These are phyloP conservation scores for Sitta europaea DNA, from an alignment of 2,113 vertebrate genomes.

Conservation along the genomic window DNA sequence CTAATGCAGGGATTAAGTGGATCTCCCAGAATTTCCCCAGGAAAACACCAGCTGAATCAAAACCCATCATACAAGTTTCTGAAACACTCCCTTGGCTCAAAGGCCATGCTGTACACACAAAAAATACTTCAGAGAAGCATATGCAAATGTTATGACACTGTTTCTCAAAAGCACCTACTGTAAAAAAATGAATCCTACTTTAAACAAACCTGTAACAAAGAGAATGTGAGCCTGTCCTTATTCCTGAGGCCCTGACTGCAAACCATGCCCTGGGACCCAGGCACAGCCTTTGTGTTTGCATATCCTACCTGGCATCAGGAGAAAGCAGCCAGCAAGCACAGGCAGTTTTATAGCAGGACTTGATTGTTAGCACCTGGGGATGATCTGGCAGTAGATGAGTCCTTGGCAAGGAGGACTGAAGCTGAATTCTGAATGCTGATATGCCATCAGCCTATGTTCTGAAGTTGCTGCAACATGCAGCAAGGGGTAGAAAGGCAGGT, in stretches of 20 bases:
- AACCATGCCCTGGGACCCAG: neutral
- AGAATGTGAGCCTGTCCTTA: rapidly evolving
- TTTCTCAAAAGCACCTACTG: neutral
- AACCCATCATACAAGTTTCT: neutral
- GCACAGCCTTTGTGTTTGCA: neutral
- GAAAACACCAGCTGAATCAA: neutral
- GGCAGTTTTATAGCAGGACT: neutral
- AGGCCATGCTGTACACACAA: neutral
- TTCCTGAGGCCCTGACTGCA: neutral
- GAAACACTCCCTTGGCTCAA: neutral
- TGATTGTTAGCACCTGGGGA: neutral
- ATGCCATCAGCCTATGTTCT: neutral
- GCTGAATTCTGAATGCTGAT: neutral
- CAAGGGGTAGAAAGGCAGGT: neutral
- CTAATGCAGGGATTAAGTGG: neutral
- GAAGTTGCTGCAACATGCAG: neutral
- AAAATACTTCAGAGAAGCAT: neutral
- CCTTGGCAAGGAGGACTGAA: neutral
- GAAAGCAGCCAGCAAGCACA: neutral
- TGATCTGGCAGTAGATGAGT: neutral
- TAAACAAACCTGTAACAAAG: neutral
- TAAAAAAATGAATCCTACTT: neutral
- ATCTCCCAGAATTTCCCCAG: neutral
- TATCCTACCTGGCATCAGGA: rapidly evolving
- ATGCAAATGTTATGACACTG: neutral